Base-by-base conservation (phyloP, 1,140 invertebrate genomes). In the Hormaphis cornu region DNA sequence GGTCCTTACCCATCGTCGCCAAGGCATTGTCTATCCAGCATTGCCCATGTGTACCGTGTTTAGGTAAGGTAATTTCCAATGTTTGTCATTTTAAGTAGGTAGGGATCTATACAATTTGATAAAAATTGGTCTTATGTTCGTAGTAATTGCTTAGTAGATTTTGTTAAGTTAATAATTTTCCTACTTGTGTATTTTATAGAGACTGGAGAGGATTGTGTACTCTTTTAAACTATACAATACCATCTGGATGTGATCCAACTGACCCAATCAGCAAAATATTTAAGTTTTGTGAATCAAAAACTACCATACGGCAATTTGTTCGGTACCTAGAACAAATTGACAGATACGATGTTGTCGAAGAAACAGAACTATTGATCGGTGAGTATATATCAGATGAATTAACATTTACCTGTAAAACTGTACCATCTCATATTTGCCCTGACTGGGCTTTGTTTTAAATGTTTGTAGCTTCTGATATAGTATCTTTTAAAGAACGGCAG, bases 181-280 rank as follows among this genome's bases (percentile, higher is more conserved):
- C 35, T 42, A 26, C 2, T 58, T 40, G 26, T 33, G 37, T 53
- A 22, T 12, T 28, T 74, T 78, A 37, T 71, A 85, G 86, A 70
- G 85, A 89, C 76, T 89, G 86, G 86, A 79, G 84, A 72, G 87
- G 87, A 22, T 74, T 89, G 8, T 84, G 83, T 0, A 79, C 83
- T 69, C 73, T 85, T 72, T 58, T 77, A 50, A 76, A 81, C 35
- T 78, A 80, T 33, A 78, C 76, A 22, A 75, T 85, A 50, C 74
- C 78, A 30, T 74, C 75, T 0, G 76, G 80, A 71, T 33, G 71
- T 16, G 81, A 86, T 77, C 84, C 84, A 1, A 82, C 81, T 33
- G 75, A 73, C 14, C 75, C 79, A 56, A 78, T 87, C 18, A 73
- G 87, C 0, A 77, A 78, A 54, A 72, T 79, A 46, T 82, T 84